Evolutionary conservation across 2,888 invertebrate species (phyloP), one percentile per base, ranked within the genome.

Genomic region (Mylabris sibirica): DNA sequence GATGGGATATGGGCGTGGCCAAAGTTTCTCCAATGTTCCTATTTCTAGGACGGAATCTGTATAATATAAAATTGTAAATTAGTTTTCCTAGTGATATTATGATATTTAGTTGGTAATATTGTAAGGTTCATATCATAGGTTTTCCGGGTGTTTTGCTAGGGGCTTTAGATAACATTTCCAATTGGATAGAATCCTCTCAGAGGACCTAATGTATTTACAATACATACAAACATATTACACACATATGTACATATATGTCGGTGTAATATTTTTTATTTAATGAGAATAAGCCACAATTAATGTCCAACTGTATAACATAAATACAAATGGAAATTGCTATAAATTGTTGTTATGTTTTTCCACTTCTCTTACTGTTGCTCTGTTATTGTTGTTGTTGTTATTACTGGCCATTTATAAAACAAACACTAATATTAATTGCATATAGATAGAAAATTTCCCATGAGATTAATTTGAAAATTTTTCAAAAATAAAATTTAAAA

Each of bases 301-400:
- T 76, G 77, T 71, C 63, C 69, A 72, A 64, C 9, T 60, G 67
- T 68, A 74, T 69, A 67, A 74, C 74, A 75, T 79, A 78, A 79
- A 79, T 79, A 78, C 77, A 74, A 77, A 75, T 73, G 74, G 75
- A 75, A 76, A 74, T 70, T 72, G 74, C 77, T 68, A 76, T 78
- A 77, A 78, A 78, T 78, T 73, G 53, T 53, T 63, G 26, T 76
- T 72, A 73, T 67, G 67, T 67, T 44, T 35, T 59, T 49, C 64
- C 38, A 63, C 67, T 30, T 30, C 30, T 30, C 30, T 30, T 30
- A 30, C 30, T 5, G 30, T 30, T 30, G 30, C n/a, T n/a, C n/a
- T n/a, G n/a, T n/a, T n/a, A n/a, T n/a, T n/a, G n/a, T n/a, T n/a
- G n/a, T n/a, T n/a, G n/a, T n/a, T n/a, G n/a, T n/a, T n/a, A n/a